A percentile compares a stretch with the other conserved stretches of the same genome.
Evolutionary conservation across 92 coral and sea anemone species (phyloP).

Genomic region (Palythoa grandiflora): DNA sequence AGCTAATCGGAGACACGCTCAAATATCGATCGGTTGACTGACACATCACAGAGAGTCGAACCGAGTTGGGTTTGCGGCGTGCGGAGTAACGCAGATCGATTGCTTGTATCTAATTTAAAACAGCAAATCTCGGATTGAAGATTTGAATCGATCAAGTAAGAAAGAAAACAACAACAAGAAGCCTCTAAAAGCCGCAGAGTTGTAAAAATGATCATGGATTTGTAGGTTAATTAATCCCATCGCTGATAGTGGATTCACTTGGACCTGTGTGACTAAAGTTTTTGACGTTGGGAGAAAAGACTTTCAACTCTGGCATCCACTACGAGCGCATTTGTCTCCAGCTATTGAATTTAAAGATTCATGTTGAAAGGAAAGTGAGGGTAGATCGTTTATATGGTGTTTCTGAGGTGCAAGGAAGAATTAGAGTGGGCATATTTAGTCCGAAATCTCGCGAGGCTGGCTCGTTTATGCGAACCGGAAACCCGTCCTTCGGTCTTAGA

Average conservation of each 20-base stretch:
- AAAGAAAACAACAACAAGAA: constrained; percentile 5
- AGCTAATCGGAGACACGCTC: constrained; percentile 38
- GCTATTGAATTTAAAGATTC: constrained; percentile 6
- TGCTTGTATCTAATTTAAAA: constrained; percentile 2
- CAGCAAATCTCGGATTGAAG: background rate
- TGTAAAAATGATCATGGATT: constrained; percentile 40
- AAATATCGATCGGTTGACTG: constrained; percentile 48
- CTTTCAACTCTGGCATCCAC: constrained; percentile 41
- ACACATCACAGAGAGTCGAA: constrained; percentile 25
- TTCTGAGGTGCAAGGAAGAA: constrained; percentile 30
- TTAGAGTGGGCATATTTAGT: constrained; percentile 18
- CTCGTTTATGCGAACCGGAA: constrained; percentile 43
- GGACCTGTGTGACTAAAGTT: constrained; percentile 32
- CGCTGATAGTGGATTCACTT: background rate
- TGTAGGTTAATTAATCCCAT: constrained; percentile 20
- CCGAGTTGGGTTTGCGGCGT: background rate
- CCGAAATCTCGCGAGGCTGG: constrained; percentile 25
- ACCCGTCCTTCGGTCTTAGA: constrained; percentile 40
- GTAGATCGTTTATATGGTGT: constrained; percentile 43
- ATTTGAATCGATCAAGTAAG: constrained; percentile 2
- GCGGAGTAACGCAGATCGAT: constrained; percentile 9
- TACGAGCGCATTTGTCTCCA: constrained; percentile 14
- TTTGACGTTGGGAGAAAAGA: constrained; percentile 17
- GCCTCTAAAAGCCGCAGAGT: background rate
- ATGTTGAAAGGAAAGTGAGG: constrained; percentile 19